These are phyloP conservation scores for Epiblema foenella DNA, from an alignment of 2,888 invertebrate genomes.

Conservation along the genomic window DNA sequence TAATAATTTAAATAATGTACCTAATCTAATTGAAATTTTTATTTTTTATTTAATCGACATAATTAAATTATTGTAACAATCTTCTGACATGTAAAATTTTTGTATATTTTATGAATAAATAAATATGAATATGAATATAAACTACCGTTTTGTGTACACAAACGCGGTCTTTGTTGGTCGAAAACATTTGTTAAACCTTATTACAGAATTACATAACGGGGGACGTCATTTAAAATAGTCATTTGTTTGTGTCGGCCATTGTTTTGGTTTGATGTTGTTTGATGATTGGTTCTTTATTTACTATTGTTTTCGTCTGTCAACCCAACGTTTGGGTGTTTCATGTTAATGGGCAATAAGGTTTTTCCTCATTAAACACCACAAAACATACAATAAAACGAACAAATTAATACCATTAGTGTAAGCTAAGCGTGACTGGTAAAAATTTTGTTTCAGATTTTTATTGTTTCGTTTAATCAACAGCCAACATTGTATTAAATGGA, in stretches of 20 bases:
- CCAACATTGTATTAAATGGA: no score
- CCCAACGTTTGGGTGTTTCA: background rate
- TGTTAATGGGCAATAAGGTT: background rate
- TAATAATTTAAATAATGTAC: no score
- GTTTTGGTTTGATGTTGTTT: background rate
- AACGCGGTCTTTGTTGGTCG: background rate
- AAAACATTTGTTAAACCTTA: slow-evolving; percentile 10
- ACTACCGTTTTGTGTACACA: background rate
- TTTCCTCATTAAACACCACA: background rate
- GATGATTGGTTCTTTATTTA: background rate
- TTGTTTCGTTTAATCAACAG: no score
- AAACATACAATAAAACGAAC: background rate
- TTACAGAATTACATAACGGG: background rate
- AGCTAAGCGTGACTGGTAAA: no score
- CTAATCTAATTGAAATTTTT: no score
- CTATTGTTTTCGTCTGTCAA: background rate
- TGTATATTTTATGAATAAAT: no score
- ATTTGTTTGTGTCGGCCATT: background rate
- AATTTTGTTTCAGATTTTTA: no score
- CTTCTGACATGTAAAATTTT: no score
- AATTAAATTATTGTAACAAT: no score
- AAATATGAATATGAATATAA: background rate
- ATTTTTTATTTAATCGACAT: no score
- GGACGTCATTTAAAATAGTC: background rate
- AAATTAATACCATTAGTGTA: no score